These are phyloP conservation scores for Pocota personata DNA, from an alignment of 2,888 invertebrate species.

Conservation along the genomic window DNA sequence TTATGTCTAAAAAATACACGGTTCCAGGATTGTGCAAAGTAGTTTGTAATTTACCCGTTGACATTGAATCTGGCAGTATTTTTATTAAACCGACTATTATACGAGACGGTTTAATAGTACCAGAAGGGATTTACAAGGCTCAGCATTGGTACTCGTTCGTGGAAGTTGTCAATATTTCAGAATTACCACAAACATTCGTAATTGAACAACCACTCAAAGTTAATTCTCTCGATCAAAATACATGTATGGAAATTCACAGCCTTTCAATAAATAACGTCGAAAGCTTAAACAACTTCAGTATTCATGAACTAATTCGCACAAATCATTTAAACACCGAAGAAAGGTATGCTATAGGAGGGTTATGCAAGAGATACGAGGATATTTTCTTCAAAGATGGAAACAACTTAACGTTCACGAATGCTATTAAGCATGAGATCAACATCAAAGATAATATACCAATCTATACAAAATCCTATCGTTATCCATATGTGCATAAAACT, in stretches of 20 bases:
- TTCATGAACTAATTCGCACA: constrained; percentile 1
- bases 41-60: neutral
- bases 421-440: constrained; percentile 76
- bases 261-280: neutral
- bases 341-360: constrained; percentile 51
- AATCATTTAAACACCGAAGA: constrained; percentile 75
- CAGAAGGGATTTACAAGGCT: constrained; percentile 20
- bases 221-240: neutral
- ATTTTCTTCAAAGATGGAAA: constrained; percentile 74
- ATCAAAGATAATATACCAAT: constrained; percentile 76
- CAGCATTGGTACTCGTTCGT: neutral
- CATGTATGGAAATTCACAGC: constrained; percentile 24
- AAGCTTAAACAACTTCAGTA: neutral
- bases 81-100: neutral
- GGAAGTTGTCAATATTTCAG: neutral
- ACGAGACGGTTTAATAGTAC: neutral
- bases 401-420: constrained; percentile 74
- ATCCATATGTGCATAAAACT: constrained; percentile 76
- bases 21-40: neutral
- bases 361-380: constrained; percentile 69
- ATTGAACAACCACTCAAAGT: constrained; percentile 40
- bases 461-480: constrained; percentile 64
- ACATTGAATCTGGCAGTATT: neutral
- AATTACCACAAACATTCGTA: neutral
- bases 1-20: neutral